Evolutionary conservation across 2,888 invertebrate species (phyloP).

Genomic region (Lamellibrachia columna): DNA sequence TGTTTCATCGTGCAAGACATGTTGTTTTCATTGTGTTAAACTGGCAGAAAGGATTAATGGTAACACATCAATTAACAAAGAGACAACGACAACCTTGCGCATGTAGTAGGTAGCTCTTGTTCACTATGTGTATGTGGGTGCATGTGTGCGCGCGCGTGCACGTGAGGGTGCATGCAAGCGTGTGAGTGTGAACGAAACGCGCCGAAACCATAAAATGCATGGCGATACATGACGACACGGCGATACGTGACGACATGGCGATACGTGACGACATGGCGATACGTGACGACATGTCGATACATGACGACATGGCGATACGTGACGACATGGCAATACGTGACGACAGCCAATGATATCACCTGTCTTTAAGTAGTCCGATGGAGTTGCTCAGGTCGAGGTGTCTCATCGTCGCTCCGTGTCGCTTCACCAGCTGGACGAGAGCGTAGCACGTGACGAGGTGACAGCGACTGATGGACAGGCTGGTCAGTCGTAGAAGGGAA

Average conservation of each 20-base stretch:
- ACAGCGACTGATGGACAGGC: conserved; percentile 21
- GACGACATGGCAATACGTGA: neutral
- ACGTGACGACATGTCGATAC: neutral
- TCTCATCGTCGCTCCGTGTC: neutral
- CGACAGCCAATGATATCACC: neutral
- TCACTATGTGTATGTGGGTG: too few relatives aligned
- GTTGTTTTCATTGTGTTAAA: neutral
- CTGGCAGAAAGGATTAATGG: neutral
- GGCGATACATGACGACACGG: neutral
- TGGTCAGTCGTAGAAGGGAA: neutral
- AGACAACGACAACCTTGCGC: neutral
- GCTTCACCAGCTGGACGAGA: conserved; percentile 21
- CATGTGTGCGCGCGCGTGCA: too few relatives aligned
- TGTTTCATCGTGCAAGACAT: neutral
- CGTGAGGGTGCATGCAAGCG: neutral
- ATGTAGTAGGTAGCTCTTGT: neutral
- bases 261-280: too few relatives aligned
- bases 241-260: neutral
- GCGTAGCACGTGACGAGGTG: conserved; percentile 7
- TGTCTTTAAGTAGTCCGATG: conserved; percentile 13
- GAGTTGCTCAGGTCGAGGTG: conserved; percentile 18
- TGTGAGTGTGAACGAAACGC: neutral
- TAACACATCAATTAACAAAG: neutral
- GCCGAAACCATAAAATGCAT: neutral
- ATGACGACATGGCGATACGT: neutral